These are phyloP conservation scores for Dryococelus australis DNA, from an alignment of 2,888 invertebrate species.

Conservation along the genomic window DNA sequence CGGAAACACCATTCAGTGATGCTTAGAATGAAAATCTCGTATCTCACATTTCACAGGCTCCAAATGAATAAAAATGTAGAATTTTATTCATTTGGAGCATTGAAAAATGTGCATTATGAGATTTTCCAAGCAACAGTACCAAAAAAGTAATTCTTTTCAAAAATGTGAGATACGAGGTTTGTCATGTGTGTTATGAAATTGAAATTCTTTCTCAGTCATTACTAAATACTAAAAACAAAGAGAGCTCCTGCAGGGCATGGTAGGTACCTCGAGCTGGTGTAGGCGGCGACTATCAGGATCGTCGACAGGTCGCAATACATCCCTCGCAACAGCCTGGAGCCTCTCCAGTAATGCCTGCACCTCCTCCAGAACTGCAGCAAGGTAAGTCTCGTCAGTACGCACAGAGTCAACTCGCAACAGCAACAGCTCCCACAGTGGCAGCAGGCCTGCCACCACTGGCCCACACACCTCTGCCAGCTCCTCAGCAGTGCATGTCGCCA, in stretches of 20 bases:
- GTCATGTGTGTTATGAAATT: no score
- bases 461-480: slow-evolving; percentile 59
- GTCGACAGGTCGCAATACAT: slow-evolving; percentile 46
- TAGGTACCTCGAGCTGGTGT: not conserved
- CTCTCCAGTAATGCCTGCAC: slow-evolving; percentile 49
- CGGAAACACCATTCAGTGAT: no score
- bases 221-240: no score
- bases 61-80: no score
- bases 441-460: slow-evolving; percentile 57
- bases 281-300: slow-evolving; percentile 13
- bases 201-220: no score
- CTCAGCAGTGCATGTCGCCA: slow-evolving; percentile 53
- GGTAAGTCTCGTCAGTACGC: slow-evolving; percentile 39
- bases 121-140: no score
- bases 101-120: no score
- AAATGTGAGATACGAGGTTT: no score
- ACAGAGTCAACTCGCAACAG: slow-evolving; percentile 57
- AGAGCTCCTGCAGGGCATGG: not conserved
- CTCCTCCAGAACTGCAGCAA: slow-evolving; percentile 46
- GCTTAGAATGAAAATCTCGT: no score
- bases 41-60: no score
- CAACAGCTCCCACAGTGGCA: slow-evolving; percentile 60
- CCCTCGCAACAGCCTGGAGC: slow-evolving; percentile 46
- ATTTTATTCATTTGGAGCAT: no score
- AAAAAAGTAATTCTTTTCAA: no score